These are phyloP conservation scores for Drosophila peninsularis DNA, from an alignment of 2,888 invertebrate genomes.

Conservation along the genomic window DNA sequence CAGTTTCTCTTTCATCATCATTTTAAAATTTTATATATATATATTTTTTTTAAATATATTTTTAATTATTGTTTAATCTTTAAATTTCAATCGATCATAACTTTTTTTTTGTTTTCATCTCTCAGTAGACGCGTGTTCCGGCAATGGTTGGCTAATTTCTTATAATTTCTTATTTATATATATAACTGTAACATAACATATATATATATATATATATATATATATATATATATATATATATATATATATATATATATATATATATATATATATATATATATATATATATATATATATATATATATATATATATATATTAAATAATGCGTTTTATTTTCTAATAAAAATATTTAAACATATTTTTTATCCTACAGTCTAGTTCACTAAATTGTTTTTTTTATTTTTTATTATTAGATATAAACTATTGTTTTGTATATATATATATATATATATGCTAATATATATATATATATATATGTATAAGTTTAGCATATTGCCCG, in stretches of 20 bases:
- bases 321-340: constrained; percentile 43
- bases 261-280: neutral
- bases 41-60: neutral
- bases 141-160: constrained; percentile 76
- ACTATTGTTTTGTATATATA: constrained; percentile 18
- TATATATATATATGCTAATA: constrained; percentile 21
- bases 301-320: neutral
- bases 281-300: constrained; percentile 28
- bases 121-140: constrained; percentile 61
- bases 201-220: neutral
- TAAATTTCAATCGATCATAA: constrained; percentile 40
- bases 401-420: constrained; percentile 31
- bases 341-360: constrained; percentile 46
- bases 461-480: constrained; percentile 7
- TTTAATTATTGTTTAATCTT: constrained; percentile 45
- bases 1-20: constrained; percentile 65
- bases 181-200: too few species aligned
- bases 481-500: constrained; percentile 46
- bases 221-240: constrained; percentile 1
- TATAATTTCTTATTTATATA: too few species aligned
- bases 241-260: constrained; percentile 29
- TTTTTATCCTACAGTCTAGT: constrained; percentile 55
- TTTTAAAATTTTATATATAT: constrained; percentile 38
- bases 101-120: constrained; percentile 31
- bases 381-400: constrained; percentile 34